These are phyloP conservation scores for Furcifer pardalis DNA, from an alignment of 2,797 vertebrate species.

Conservation along the genomic window DNA sequence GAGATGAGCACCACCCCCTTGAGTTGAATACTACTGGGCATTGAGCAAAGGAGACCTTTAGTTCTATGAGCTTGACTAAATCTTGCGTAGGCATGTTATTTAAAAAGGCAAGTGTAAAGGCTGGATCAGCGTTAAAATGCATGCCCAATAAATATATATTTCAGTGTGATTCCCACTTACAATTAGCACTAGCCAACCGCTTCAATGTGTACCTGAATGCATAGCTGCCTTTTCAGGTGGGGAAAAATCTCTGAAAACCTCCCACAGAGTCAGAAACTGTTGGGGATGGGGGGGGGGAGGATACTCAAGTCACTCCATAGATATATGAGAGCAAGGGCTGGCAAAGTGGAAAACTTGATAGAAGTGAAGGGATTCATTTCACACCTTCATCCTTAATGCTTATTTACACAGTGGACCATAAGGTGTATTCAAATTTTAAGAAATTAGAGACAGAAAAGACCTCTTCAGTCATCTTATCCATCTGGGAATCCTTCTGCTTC, in stretches of 20 bases:
- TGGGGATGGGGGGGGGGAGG: background rate
- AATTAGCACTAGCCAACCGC: background rate
- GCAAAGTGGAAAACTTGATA: background rate
- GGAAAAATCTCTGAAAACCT: background rate
- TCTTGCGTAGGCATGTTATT: background rate
- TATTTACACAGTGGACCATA: constrained; percentile 29
- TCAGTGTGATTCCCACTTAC: background rate
- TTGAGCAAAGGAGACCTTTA: no score
- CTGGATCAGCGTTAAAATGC: background rate
- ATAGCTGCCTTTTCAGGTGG: background rate
- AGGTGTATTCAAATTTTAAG: constrained; percentile 20
- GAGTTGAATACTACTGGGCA: no score
- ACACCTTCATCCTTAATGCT: background rate
- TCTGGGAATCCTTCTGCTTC: constrained; percentile 29
- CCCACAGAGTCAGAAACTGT: background rate
- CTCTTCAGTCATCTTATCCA: constrained; percentile 11
- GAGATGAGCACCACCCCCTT: no score
- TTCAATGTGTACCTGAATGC: background rate
- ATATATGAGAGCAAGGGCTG: constrained; percentile 1
- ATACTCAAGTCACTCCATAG: background rate
- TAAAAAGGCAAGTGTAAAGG: background rate
- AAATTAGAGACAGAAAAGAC: constrained; percentile 9
- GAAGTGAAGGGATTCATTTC: constrained; percentile 17
- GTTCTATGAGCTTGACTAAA: background rate
- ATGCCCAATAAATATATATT: background rate